phyloP scores from a whole-genome alignment of 2,797 vertebrate genomes.

The Crocodylus rhombifer region DNA sequence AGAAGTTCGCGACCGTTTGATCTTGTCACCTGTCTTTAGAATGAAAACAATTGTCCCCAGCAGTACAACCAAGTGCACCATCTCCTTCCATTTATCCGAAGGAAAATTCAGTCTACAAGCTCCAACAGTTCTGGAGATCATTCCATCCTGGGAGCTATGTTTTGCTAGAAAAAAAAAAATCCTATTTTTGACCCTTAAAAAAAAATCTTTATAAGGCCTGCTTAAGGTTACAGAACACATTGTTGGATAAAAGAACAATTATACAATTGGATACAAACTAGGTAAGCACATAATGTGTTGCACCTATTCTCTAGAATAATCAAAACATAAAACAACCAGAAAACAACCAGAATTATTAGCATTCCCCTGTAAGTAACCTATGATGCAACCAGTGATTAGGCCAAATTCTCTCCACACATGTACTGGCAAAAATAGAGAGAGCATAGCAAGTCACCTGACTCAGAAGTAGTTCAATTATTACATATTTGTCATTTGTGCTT shows the following conservation, averaged over 20 bases:
- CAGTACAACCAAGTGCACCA: rapidly evolving
- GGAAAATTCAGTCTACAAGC: neutral
- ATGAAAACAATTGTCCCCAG: neutral
- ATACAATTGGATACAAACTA: neutral
- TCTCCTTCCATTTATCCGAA: neutral
- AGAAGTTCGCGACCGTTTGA: too few relatives aligned
- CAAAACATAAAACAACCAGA: neutral
- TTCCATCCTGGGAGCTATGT: neutral
- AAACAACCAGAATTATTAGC: neutral
- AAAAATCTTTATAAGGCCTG: neutral
- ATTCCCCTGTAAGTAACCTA: neutral
- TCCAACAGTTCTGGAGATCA: neutral
- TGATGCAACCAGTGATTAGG: neutral
- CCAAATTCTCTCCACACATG: neutral
- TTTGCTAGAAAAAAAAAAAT: neutral
- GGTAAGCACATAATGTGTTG: neutral
- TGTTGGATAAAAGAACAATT: neutral
- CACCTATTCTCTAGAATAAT: too few relatives aligned
- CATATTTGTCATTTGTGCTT: neutral
- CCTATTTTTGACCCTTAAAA: too few relatives aligned
- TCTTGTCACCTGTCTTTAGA: neutral
- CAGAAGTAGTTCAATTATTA: rapidly evolving
- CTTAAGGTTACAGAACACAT: neutral
- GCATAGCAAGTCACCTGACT: neutral
- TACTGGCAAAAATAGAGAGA: neutral